Conservation (phyloP, 2,888 invertebrate species). For the Schizaphis graminum region DNA sequence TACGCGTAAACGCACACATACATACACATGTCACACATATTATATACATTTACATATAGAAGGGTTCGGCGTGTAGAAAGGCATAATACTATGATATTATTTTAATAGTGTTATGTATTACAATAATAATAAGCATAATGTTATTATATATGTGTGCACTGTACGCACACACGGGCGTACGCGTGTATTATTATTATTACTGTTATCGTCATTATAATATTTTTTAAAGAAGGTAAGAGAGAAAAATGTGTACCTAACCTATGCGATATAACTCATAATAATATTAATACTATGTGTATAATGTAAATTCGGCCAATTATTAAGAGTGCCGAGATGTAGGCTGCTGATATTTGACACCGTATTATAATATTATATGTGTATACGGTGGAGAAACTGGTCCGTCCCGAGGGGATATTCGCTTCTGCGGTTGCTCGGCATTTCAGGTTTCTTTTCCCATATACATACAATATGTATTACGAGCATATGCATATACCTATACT, state of each 20-base stretch:
- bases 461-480: neutral
- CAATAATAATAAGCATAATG: neutral
- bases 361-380: conserved; percentile 32
- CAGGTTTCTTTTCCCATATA: conserved; percentile 41
- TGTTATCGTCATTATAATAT: neutral
- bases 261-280: neutral
- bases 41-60: neutral
- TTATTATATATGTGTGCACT: too few relatives aligned
- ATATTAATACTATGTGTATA: conserved; percentile 27
- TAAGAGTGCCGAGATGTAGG: conserved; percentile 61
- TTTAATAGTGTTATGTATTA: neutral
- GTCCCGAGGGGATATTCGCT: conserved; percentile 56
- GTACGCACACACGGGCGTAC: neutral
- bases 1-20: neutral
- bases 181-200: neutral
- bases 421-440: conserved; percentile 50
- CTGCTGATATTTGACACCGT: conserved; percentile 64
- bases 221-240: neutral
- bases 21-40: neutral
- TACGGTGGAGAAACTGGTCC: conserved; percentile 52
- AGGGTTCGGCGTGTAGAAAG: neutral
- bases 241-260: neutral
- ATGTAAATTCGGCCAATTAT: conserved; percentile 56
- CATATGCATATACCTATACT: neutral
- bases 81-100: neutral